These are phyloP conservation scores for Drosophila pseudotakahashii DNA, from an alignment of 2,888 invertebrate species.

Conservation along the genomic window DNA sequence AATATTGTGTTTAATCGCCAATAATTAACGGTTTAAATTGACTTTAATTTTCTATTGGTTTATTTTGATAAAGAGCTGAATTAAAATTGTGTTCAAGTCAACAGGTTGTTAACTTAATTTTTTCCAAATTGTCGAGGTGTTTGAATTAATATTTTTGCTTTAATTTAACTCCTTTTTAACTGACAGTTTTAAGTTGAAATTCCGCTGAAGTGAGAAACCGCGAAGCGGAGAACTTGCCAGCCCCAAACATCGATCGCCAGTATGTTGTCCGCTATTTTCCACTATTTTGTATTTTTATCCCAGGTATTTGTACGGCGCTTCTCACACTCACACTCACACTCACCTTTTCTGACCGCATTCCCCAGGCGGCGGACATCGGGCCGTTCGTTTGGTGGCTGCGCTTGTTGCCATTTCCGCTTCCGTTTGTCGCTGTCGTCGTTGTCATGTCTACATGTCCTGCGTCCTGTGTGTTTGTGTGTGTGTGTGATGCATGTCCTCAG, in stretches of 20 bases:
- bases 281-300: constrained; percentile 39
- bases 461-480: constrained; percentile 47
- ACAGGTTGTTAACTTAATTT: not conserved
- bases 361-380: constrained; percentile 40
- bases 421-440: constrained; percentile 66
- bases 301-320: constrained; percentile 6
- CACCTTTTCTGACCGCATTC: constrained; percentile 47
- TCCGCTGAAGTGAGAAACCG: constrained; percentile 32
- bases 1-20: too few species aligned
- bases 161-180: not conserved
- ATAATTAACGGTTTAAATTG: too few species aligned
- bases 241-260: constrained; percentile 21
- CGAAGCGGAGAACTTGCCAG: not conserved
- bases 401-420: constrained; percentile 79
- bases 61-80: not conserved
- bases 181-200: not conserved
- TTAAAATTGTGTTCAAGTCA: too few species aligned
- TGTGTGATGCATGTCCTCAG: too few species aligned
- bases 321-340: constrained; percentile 11
- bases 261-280: constrained; percentile 13
- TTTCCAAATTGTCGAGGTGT: not conserved
- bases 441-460: constrained; percentile 64
- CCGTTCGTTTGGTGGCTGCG: constrained; percentile 55
- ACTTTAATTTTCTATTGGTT: too few species aligned
- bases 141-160: not conserved